These are phyloP conservation scores for Sarcophaga peregrina DNA, from an alignment of 1,140 invertebrate genomes.

Conservation along the genomic window DNA sequence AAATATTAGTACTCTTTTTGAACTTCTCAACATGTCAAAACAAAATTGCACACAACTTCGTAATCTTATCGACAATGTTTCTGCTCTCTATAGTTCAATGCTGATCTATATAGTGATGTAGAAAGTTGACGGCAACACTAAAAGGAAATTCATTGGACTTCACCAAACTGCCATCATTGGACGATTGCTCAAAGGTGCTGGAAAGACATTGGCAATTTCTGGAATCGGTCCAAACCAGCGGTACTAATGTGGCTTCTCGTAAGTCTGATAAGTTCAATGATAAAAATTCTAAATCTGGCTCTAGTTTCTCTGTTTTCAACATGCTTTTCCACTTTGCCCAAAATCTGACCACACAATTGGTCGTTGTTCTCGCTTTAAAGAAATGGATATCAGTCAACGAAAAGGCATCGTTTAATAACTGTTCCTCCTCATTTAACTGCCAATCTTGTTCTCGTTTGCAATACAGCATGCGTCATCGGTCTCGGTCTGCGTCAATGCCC, in stretches of 20 bases:
- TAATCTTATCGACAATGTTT: neutral
- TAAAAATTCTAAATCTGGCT: neutral
- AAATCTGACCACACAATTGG: neutral
- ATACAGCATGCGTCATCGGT: too few species aligned
- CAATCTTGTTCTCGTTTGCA: too few species aligned
- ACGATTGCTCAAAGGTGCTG: neutral
- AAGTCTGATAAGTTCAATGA: neutral
- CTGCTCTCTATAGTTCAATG: neutral
- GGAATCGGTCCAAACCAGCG: neutral
- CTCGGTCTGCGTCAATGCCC: too few species aligned
- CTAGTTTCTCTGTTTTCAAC: neutral
- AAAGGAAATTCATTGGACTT: slow-evolving; percentile 8
- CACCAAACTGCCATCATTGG: neutral
- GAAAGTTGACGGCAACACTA: neutral
- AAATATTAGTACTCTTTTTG: too few species aligned
- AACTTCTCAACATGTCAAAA: too few species aligned
- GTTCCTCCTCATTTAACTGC: too few species aligned
- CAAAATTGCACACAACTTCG: too few species aligned
- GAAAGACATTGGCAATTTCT: too few species aligned
- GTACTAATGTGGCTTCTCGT: neutral
- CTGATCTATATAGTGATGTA: neutral
- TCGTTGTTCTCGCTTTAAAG: neutral
- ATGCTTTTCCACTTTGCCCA: neutral
- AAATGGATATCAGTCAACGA: neutral
- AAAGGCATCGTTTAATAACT: too few species aligned